Evolutionary conservation across 2,113 vertebrate species (phyloP).

Genomic region (Colius striatus): DNA sequence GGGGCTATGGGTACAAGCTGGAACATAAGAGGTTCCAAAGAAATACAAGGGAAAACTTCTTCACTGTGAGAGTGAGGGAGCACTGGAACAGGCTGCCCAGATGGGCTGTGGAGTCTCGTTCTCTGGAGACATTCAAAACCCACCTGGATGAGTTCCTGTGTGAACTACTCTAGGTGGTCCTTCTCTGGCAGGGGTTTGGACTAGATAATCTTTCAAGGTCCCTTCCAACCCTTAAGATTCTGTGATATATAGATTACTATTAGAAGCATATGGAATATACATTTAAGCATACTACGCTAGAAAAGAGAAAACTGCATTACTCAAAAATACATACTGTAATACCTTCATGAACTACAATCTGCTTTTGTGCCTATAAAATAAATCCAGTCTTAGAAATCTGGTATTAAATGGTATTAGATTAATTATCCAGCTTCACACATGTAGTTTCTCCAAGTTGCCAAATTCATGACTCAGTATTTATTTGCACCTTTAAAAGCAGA

Average conservation of each 20-base stretch:
- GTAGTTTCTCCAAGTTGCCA: constrained; percentile 48
- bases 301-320: constrained; percentile 44
- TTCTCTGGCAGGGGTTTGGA: no score
- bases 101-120: no score
- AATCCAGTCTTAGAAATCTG: constrained; percentile 26
- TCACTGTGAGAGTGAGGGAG: no score
- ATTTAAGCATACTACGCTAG: background rate
- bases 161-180: no score
- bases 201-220: no score
- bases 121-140: no score
- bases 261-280: constrained; percentile 16
- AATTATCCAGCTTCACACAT: constrained; percentile 28
- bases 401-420: constrained; percentile 48
- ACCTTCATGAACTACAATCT: constrained; percentile 34
- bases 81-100: no score
- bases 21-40: no score
- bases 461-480: constrained; percentile 32
- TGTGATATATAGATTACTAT: background rate
- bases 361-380: constrained; percentile 45
- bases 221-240: no score
- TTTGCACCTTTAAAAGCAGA: constrained; percentile 41
- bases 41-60: no score
- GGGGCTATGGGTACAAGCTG: no score
- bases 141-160: no score
- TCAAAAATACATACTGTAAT: constrained; percentile 23